Evolutionary conservation across 2,113 vertebrate genomes (phyloP).

Genomic region (Brienomyrus brachyistius): DNA sequence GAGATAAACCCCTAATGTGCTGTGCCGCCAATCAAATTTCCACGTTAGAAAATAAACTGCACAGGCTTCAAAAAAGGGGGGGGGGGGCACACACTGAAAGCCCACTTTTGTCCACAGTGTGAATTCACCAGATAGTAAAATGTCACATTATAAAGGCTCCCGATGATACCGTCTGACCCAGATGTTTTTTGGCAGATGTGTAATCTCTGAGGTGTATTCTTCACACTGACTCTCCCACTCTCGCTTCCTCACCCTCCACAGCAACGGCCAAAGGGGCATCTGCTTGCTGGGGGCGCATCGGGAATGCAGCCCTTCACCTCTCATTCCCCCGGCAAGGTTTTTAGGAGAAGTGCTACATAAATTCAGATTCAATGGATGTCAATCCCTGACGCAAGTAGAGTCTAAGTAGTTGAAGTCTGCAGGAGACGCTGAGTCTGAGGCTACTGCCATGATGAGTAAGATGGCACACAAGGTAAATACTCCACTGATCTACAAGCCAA

Average conservation of each 20-base stretch:
- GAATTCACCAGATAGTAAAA: constrained; percentile 7
- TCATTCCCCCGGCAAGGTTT: not conserved
- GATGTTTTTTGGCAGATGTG: constrained; percentile 4
- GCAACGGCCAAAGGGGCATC: no score
- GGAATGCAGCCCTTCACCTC: not conserved
- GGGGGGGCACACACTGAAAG: not conserved
- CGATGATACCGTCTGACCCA: constrained; percentile 5
- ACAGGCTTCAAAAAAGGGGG: not conserved
- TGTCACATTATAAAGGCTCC: constrained; percentile 15
- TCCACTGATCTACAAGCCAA: not conserved
- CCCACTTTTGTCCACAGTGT: not conserved
- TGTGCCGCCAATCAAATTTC: not conserved
- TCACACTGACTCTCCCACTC: not conserved
- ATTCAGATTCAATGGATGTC: not conserved
- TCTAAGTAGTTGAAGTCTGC: not conserved
- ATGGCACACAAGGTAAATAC: not conserved
- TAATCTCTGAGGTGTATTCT: not conserved
- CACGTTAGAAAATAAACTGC: not conserved
- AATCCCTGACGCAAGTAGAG: not conserved
- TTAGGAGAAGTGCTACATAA: not conserved
- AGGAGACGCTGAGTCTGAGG: not conserved
- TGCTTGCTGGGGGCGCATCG: not conserved
- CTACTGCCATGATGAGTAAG: not conserved
- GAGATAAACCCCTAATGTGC: not conserved
- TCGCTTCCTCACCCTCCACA: not conserved